These are phyloP conservation scores for Bucco capensis DNA, from an alignment of 2,113 vertebrate genomes.

Conservation along the genomic window DNA sequence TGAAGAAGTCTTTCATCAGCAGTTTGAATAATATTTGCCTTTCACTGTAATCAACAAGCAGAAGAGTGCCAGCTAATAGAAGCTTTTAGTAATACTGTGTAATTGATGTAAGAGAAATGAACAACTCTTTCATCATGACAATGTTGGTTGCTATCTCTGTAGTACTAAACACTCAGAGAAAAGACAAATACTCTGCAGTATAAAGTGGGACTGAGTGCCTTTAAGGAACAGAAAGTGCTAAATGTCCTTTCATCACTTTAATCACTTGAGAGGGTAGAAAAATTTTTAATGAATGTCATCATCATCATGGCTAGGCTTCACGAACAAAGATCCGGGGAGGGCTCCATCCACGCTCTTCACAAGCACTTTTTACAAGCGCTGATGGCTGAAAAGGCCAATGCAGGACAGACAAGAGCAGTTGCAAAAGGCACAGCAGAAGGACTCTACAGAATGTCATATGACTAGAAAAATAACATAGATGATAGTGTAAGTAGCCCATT, in stretches of 20 bases:
- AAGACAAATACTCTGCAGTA: not conserved
- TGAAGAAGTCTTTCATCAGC: not conserved
- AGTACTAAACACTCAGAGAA: not conserved
- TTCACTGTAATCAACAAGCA: not conserved
- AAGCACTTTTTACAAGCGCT: too few relatives aligned
- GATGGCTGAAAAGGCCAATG: too few relatives aligned
- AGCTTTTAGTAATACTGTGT: not conserved
- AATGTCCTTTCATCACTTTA: slow-evolving; percentile 51
- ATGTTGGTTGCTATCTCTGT: not conserved
- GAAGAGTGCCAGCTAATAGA: not conserved
- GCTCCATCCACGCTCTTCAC: too few relatives aligned
- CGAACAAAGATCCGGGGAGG: too few relatives aligned
- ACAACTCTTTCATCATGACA: not conserved
- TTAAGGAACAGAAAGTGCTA: slow-evolving; percentile 22
- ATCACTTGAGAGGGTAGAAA: slow-evolving; percentile 34
- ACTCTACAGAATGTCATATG: slow-evolving; percentile 29
- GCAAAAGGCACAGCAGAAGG: too few relatives aligned
- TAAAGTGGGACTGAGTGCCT: slow-evolving; percentile 10
- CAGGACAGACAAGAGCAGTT: too few relatives aligned
- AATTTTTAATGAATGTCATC: slow-evolving; percentile 59
- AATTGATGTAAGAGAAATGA: not conserved
- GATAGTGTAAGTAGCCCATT: not conserved
- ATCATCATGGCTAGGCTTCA: too few relatives aligned
- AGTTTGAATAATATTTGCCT: not conserved
- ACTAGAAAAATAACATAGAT: slow-evolving; percentile 13